Percentiles rank a stretch among this genome's conserved stretches.
Evolutionary conservation across 2,113 vertebrate genomes (phyloP).

Genomic region (Pseudois nayaur): DNA sequence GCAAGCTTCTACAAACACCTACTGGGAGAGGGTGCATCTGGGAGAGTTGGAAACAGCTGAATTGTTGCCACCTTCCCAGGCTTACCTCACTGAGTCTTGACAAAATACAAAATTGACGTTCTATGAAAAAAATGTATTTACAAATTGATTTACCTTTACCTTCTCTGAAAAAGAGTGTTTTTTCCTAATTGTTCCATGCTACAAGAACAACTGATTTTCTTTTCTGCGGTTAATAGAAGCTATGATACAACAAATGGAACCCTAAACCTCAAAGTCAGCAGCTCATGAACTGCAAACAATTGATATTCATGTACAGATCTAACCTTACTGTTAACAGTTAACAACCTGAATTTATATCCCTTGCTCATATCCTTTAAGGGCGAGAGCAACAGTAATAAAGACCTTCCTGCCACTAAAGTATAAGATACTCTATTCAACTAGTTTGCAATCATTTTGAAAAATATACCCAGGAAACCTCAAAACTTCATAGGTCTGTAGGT

Average conservation of each 20-base stretch:
- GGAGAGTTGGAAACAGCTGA: neutral
- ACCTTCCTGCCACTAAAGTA: neutral
- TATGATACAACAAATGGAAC: neutral
- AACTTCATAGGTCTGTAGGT: neutral
- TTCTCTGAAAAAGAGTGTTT: neutral
- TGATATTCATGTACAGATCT: neutral
- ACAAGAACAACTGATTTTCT: neutral
- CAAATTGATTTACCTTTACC: neutral
- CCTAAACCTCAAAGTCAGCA: neutral
- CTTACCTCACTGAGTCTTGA: neutral
- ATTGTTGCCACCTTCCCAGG: neutral
- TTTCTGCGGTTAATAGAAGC: neutral
- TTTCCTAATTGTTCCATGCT: neutral
- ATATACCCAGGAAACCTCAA: neutral
- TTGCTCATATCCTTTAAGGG: neutral
- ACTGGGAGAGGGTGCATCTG: neutral
- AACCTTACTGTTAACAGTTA: neutral
- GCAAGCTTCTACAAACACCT: neutral
- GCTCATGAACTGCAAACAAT: neutral
- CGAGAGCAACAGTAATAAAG: neutral
- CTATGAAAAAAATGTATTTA: neutral
- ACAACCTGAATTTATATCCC: neutral
- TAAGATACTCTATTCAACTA: neutral
- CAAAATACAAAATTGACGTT: neutral
- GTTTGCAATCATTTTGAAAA: neutral